Percentiles rank a stretch among this genome's conserved stretches.
Evolutionary conservation across 2,797 vertebrate species (phyloP).

Genomic region (Limosa lapponica): DNA sequence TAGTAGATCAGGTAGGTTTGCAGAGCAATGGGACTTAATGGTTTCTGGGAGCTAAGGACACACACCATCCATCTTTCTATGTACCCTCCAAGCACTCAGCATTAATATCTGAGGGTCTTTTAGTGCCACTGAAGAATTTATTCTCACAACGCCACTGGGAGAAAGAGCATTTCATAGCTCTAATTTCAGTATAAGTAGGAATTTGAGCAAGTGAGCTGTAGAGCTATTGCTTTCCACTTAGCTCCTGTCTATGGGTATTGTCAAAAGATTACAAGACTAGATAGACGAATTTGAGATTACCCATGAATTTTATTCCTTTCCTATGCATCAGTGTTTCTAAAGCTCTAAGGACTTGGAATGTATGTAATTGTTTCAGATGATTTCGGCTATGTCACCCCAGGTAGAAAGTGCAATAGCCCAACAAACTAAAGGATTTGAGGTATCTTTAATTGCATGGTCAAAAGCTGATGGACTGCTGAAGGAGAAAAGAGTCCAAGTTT

Average conservation of each 20-base stretch:
- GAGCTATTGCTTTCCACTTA: constrained; percentile 13
- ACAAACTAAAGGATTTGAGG: not conserved
- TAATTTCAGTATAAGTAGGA: constrained; percentile 5
- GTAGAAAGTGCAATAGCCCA: not conserved
- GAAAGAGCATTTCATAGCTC: constrained; percentile 12
- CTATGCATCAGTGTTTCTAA: not conserved
- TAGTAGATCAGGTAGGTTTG: not conserved
- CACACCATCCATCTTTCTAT: not conserved
- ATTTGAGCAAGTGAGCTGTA: not conserved
- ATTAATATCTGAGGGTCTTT: constrained; percentile 33
- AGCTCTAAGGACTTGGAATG: not conserved
- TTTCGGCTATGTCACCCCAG: not conserved
- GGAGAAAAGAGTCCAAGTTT: not conserved
- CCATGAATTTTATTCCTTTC: not conserved
- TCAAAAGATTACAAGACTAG: not conserved
- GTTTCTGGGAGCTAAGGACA: not conserved
- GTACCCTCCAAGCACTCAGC: not conserved
- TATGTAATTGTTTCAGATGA: not conserved
- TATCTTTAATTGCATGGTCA: not conserved
- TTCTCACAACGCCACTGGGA: not conserved
- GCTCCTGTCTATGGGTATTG: not conserved
- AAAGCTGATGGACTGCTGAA: not conserved
- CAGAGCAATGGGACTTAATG: not conserved
- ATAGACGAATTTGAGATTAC: not conserved
- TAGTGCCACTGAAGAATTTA: constrained; percentile 39